Evolutionary conservation across 2,113 vertebrate species (phyloP), one percentile per base, ranked within the genome.

Genomic region (Cygnus buccinator): DNA sequence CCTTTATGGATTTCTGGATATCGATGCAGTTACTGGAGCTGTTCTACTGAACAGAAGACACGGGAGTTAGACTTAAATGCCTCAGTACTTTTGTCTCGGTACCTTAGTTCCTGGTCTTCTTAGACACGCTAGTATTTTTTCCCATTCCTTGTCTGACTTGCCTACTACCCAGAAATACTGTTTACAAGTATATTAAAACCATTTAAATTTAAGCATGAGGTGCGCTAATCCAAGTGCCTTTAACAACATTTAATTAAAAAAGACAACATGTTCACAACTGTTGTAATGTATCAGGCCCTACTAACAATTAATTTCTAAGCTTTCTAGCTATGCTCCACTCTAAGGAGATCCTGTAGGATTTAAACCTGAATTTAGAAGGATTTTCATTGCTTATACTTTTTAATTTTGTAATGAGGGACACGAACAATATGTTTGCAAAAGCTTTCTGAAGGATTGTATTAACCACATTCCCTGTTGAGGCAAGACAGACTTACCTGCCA

Each of bases 391-490:
- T 93, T 82, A 87, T 62, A 31, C 33, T 35, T 90, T 78, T 93
- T 50, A 92, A 94, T 95, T 82, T 73, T 50, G 50, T 66, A 93
- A 87, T 89, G 68, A 95, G n/a, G 54, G 48, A 91, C n/a, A 20
- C 35, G 23, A 28, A 87, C 29, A 52, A 73, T 58, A n/a, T 52
- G 33, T 89, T 94, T 81, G 62, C 35, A 91, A 90, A 90, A 93
- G 92, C 65, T 73, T 96, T 87, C 39, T 62, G 48, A 82, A 92
- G 80, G 66, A 89, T 93, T 89, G 67, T n/a, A 66, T 62, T 66
- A 90, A 62, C 20, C 61, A 61, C 44, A 70, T 11, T 78, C 39
- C 52, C 43, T 54, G 19, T 20, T 50, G 39, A 90, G 68, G 58
- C 43, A 90, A 59, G 87, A 84, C 14, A 61, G 43, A 65, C 33